phyloP scores from a whole-genome alignment of 2,888 invertebrate species.

The Habrosyne pyritoides region DNA sequence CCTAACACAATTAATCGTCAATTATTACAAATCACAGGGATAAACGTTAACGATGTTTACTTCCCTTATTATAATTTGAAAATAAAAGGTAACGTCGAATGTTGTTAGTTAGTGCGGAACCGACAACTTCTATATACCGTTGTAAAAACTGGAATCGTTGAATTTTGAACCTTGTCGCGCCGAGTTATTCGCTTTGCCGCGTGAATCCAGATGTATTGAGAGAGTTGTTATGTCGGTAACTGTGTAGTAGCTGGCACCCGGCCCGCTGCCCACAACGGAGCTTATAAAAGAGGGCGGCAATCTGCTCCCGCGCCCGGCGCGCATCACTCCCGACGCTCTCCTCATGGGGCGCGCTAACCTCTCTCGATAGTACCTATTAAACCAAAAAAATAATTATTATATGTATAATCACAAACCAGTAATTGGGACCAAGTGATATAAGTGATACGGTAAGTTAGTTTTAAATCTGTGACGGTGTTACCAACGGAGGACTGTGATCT shows the following conservation, averaged over 20 bases:
- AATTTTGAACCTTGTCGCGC: conserved; percentile 34
- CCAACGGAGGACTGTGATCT: conserved; percentile 69
- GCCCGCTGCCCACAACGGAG: conserved; percentile 73
- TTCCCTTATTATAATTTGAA: conserved; percentile 58
- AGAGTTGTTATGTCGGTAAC: background rate
- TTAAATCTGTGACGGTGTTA: conserved; percentile 59
- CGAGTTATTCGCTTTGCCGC: conserved; percentile 28
- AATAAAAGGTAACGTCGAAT: conserved; percentile 55
- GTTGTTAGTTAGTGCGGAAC: conserved; percentile 43
- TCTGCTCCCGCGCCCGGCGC: conserved; percentile 76
- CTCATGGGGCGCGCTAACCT: conserved; percentile 82
- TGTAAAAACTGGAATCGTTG: conserved; percentile 4
- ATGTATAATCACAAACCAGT: conserved; percentile 63
- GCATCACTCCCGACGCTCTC: conserved; percentile 72
- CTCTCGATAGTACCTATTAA: conserved; percentile 71
- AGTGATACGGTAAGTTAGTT: conserved; percentile 81
- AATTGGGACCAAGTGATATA: conserved; percentile 79
- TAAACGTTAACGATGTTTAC: conserved; percentile 38
- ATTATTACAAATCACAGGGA: background rate
- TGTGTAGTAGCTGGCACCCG: conserved; percentile 55
- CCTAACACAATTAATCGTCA: too few species aligned
- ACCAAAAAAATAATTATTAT: conserved; percentile 61
- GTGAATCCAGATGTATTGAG: background rate
- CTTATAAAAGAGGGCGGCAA: conserved; percentile 79
- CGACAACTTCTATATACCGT: conserved; percentile 31